Conservation (phyloP, 2,113 vertebrate genomes). For the human (Homo sapiens) region GRCh38 chr11:16963501-16964000, state of each 20-base stretch:
- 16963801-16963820: neutral
- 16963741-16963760: slow-evolving; percentile 13
- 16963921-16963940: neutral
- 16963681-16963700: slow-evolving; percentile 36
- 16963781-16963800: slow-evolving; percentile 34
- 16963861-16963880: neutral
- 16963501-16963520: neutral
- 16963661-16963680: slow-evolving; percentile 40
- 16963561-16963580: slow-evolving; percentile 58
- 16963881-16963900: neutral
- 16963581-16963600: slow-evolving; percentile 21
- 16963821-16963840: neutral
- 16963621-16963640: slow-evolving; percentile 43
- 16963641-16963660: slow-evolving; percentile 9
- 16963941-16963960: neutral
- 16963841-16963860: neutral
- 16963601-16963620: slow-evolving; percentile 16
- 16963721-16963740: neutral
- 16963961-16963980: neutral
- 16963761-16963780: neutral
- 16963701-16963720: slow-evolving; percentile 41
- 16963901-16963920: slow-evolving; percentile 16
- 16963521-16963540: neutral
- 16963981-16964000: neutral
- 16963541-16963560: neutral